These are phyloP conservation scores for Morpho helenor DNA, from an alignment of 2,888 invertebrate species.

Conservation along the genomic window DNA sequence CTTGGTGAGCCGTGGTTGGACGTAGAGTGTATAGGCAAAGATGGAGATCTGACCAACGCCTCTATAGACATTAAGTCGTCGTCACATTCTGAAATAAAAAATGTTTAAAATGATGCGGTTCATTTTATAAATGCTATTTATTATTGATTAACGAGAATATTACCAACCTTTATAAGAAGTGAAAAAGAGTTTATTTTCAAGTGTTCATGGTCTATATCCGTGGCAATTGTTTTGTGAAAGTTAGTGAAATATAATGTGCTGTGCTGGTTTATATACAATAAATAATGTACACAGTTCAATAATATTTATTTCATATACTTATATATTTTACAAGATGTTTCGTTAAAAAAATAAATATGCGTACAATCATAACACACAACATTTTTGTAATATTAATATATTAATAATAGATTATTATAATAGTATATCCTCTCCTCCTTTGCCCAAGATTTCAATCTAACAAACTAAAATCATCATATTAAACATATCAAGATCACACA, in stretches of 20 bases:
- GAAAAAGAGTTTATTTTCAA: constrained; percentile 5
- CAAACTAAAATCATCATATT: constrained; percentile 2
- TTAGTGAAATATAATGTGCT: constrained; percentile 18
- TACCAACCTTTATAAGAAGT: constrained; percentile 29
- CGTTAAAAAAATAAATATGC: constrained; percentile 65
- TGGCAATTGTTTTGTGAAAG: constrained; percentile 9
- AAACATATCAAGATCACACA: no score
- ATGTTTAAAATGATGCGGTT: constrained; percentile 1
- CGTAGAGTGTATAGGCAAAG: constrained; percentile 64
- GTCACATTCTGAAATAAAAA: constrained; percentile 70
- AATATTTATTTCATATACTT: constrained; percentile 48
- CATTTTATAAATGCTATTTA: constrained; percentile 33
- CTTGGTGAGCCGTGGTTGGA: constrained; percentile 75
- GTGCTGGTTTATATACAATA: constrained; percentile 25
- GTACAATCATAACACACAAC: constrained; percentile 43
- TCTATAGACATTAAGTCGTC: constrained; percentile 63
- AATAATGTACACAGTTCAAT: constrained; percentile 33
- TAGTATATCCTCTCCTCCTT: constrained; percentile 11
- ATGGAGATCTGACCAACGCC: constrained; percentile 68
- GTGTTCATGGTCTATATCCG: constrained; percentile 15
- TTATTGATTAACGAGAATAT: constrained; percentile 10
- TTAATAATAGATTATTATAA: constrained; percentile 8
- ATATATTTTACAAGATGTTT: constrained; percentile 49
- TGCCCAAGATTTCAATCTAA: neutral
- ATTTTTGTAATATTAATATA: constrained; percentile 19